Evolutionary conservation across 2,888 invertebrate species (phyloP).

Genomic region (Phalera bucephala): DNA sequence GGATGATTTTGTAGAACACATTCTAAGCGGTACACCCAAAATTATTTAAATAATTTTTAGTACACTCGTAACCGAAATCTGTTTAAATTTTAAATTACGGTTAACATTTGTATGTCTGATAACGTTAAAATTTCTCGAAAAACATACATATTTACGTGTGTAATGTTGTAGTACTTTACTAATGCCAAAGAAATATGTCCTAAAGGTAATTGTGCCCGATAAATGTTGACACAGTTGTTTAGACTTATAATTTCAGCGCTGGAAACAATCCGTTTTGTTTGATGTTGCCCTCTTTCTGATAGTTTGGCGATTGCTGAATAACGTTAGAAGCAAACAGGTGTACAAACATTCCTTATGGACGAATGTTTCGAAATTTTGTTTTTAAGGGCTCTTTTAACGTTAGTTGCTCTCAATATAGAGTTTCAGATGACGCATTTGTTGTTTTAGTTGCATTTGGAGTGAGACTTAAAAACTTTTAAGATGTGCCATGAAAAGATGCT

Average conservation of each 20-base stretch:
- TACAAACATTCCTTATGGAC: slow-evolving; percentile 39
- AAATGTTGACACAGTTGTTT: slow-evolving; percentile 46
- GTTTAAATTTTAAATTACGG: too few species aligned
- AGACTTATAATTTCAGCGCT: slow-evolving; percentile 34
- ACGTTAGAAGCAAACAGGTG: slow-evolving; percentile 52
- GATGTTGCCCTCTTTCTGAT: slow-evolving; percentile 48
- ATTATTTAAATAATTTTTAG: too few species aligned
- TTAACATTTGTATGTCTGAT: too few species aligned
- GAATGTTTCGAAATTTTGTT: slow-evolving; percentile 31
- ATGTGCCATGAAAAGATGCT: too few species aligned
- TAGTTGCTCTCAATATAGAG: neutral
- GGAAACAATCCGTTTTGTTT: slow-evolving; percentile 47
- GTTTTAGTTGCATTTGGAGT: too few species aligned
- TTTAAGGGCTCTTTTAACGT: slow-evolving; percentile 11
- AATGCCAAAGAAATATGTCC: slow-evolving; percentile 11
- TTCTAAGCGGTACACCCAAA: too few species aligned
- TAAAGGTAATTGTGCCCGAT: slow-evolving; percentile 22
- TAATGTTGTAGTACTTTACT: too few species aligned
- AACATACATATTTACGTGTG: too few species aligned
- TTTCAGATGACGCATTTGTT: neutral
- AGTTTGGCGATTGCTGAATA: slow-evolving; percentile 43
- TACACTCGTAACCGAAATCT: too few species aligned
- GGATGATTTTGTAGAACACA: too few species aligned
- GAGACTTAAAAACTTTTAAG: too few species aligned
- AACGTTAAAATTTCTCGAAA: too few species aligned